phyloP scores from a whole-genome alignment of 1,140 invertebrate genomes.

The Papilio xuthus region DNA sequence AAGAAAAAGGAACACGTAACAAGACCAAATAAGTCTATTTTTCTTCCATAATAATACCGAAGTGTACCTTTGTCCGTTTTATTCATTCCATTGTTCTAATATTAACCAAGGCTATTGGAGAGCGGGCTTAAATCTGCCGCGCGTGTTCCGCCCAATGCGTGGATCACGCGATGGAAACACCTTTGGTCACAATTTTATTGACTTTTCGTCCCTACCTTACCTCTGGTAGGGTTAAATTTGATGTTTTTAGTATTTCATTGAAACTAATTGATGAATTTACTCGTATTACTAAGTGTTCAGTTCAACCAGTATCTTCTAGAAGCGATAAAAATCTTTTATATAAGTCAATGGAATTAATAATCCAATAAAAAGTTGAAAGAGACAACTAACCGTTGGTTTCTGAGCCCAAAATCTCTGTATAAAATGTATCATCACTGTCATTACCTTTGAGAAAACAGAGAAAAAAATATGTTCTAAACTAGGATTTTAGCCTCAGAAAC shows the following conservation, averaged over 20 bases:
- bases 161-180: constrained; percentile 37
- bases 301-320: neutral
- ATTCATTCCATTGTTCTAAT: constrained; percentile 37
- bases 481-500: no score
- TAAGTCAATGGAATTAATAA: no score
- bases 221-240: constrained; percentile 3
- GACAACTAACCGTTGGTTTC: no score
- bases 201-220: constrained; percentile 21
- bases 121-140: constrained; percentile 36
- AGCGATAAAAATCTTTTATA: no score
- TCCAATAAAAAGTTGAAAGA: no score
- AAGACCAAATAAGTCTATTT: neutral
- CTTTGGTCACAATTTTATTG: constrained; percentile 35
- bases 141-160: constrained; percentile 31
- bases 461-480: no score
- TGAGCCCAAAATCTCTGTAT: no score
- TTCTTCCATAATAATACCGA: constrained; percentile 5
- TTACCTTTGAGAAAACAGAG: no score
- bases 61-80: constrained; percentile 31
- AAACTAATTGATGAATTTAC: constrained; percentile 12
- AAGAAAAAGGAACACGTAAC: neutral
- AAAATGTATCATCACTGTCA: no score
- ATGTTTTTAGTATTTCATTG: constrained; percentile 15
- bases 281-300: neutral
- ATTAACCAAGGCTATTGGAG: constrained; percentile 38